Evolutionary conservation across 2,113 vertebrate genomes (phyloP), one percentile per base, ranked within the genome.

Genomic region (Phyllostomus discolor): DNA sequence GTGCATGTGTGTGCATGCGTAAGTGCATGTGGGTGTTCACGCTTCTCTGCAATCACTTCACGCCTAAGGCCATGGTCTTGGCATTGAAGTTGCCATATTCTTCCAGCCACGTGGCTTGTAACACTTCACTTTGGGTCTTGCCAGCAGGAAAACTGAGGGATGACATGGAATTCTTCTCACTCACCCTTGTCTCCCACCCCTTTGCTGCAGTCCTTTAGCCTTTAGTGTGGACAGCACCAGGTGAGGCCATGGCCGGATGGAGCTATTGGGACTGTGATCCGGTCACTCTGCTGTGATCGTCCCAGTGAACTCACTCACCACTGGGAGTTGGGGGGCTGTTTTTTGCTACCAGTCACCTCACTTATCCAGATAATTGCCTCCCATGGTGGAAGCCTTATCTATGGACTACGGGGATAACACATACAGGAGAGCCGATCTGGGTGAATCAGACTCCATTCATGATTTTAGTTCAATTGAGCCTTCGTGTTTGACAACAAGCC

Each of bases 401-500:
- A 17, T 46, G 70, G 69, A 73, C 24, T 24, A 79, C 35, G 7
- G 31, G 35, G 64, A 72, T 52, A 80, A 86, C 5, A 10, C 28
- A 10, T 3, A 43, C 3, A 69, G n/a, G 52, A 46, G 41, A 64
- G 67, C 1, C n/a, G 72, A 94, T 92, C 81, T 48, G 50, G 78
- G 81, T 73, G 50, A 93, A 89, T 86, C 54, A 57, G 85, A 76
- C 26, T 57, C 35, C 10, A 26, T 43, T 96, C 69, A 50, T 75
- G 79, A 94, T 72, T 95, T 69, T 86, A 84, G 88, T 95, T 92
- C 95, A 90, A 76, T 16, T 52, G 90, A 92, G 76, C n/a, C 72
- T 95, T 73, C 33, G 15, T 91, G 64, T 94, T 80, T 64, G 82
- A 91, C 81, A 95, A 90, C 72, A 85, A 86, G 69, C 59, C 67